Evolutionary conservation across 2,888 invertebrate species (phyloP), one percentile per base, ranked within the genome.

Genomic region (Hyalella azteca): DNA sequence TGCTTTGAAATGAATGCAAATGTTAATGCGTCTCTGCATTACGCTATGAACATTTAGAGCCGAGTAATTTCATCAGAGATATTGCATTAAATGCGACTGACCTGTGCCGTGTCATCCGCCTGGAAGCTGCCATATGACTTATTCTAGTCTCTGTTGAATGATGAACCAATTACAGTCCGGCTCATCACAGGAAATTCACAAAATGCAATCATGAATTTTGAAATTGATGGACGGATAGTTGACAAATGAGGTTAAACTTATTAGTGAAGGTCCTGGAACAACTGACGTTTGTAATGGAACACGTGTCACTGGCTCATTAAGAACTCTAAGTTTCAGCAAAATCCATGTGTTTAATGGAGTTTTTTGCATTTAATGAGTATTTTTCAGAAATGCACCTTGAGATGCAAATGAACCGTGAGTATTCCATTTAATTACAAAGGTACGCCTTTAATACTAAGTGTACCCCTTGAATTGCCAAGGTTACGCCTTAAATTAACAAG

Each of bases 11-110:
- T 66, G 66, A 66, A 66, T 66, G 32, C 66, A 66, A 66, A 66
- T 66, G 66, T 66, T 66, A 66, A 66, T 66, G 66, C 29, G 66
- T 66, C 36, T 36, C 66, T 66, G 66, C 66, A 66, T 66, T 66
- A 66, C 36, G 66, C 66, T 66, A 66, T 66, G 66, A 66, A 32
- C 66, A 66, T 66, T 66, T 66, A 66, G 29, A 66, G 36, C 66
- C 19, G 66, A 19, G 66, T 66, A 66, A 66, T 66, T 66, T 15
- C 66, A 66, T 66, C 39, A 66, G 66, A 66, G 66, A 66, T 66
- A 66, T 66, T 66, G 36, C 39, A 7, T 36, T 29, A 15, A 66
- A 36, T 36, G 66, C 36, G 36, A 66, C 66, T 66, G 66, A 66
- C 66, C 66, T 36, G 66, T 19, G 22, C 3, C 66, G 3, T 66